A percentile compares a stretch with the other conserved stretches of the same genome.
phyloP scores from a whole-genome alignment of 2,888 invertebrate species.

The Melipona bicolor region DNA sequence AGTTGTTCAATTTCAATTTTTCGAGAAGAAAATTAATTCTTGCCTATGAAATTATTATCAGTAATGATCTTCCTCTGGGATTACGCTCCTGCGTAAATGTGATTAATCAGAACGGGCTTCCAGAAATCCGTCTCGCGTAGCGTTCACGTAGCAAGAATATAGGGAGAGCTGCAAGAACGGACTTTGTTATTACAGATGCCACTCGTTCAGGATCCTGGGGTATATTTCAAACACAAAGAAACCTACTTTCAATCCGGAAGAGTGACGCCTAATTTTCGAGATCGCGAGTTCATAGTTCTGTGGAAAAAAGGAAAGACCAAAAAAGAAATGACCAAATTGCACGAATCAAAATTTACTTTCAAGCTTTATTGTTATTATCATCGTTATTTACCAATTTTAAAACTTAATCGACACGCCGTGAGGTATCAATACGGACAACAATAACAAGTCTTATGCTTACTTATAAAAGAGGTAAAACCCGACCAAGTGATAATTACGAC shows the following conservation, averaged over 20 bases:
- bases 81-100: background rate
- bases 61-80: slow-evolving; percentile 8
- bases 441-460: background rate
- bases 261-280: slow-evolving; percentile 71
- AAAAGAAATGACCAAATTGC: background rate
- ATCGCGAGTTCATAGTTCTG: slow-evolving; percentile 48
- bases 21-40: background rate
- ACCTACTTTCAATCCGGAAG: slow-evolving; percentile 75
- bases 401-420: background rate
- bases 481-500: slow-evolving; percentile 73
- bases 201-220: slow-evolving; percentile 77
- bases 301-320: slow-evolving; percentile 3
- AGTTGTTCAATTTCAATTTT: background rate
- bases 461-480: slow-evolving; percentile 60
- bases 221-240: slow-evolving; percentile 82
- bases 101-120: slow-evolving; percentile 44
- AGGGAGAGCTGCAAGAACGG: slow-evolving; percentile 64
- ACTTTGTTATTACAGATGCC: slow-evolving; percentile 82
- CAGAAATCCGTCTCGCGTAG: slow-evolving; percentile 43
- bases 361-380: background rate
- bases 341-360: background rate
- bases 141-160: slow-evolving; percentile 47
- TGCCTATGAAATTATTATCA: background rate
- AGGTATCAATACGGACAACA: background rate
- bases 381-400: background rate